Conservation (phyloP, 2,888 invertebrate species). For the Caenorhabditis drosophilae region DNA sequence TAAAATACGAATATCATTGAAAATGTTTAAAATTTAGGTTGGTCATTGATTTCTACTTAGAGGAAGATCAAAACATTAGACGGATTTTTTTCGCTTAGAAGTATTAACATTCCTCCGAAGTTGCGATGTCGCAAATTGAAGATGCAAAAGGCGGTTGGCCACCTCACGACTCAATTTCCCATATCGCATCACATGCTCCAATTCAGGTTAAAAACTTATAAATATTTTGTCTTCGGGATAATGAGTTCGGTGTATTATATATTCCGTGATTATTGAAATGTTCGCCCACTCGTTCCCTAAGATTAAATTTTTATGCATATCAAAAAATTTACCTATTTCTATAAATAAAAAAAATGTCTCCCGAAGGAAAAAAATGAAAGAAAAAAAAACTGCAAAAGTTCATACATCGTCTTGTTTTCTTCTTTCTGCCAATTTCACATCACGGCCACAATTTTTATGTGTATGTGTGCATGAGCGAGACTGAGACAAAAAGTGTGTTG, state of each 20-base stretch:
- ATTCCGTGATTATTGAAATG: neutral
- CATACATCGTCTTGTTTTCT: conserved; percentile 40
- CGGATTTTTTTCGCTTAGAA: too few species aligned
- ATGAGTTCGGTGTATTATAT: too few species aligned
- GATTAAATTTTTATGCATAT: too few species aligned
- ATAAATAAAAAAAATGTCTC: neutral
- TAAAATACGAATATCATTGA: too few species aligned
- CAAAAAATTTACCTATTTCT: neutral
- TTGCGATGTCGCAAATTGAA: conserved; percentile 28
- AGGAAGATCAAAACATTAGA: too few species aligned
- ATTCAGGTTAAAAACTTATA: conserved; percentile 26
- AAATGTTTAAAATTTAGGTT: too few species aligned
- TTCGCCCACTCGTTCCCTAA: neutral
- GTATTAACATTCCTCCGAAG: conserved; percentile 16
- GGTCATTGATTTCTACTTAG: too few species aligned
- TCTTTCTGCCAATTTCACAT: too few species aligned
- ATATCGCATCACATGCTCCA: conserved; percentile 39
- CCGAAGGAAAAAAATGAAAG: neutral
- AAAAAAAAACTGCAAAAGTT: conserved; percentile 16
- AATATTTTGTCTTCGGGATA: neutral
- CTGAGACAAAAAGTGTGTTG: conserved; percentile 9
- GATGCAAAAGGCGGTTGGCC: conserved; percentile 30
- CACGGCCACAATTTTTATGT: too few species aligned
- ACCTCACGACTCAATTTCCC: conserved; percentile 15
- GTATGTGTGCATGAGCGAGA: too few species aligned